Evolutionary conservation across 2,888 invertebrate species (phyloP).

Genomic region (Spisula subtruncata): DNA sequence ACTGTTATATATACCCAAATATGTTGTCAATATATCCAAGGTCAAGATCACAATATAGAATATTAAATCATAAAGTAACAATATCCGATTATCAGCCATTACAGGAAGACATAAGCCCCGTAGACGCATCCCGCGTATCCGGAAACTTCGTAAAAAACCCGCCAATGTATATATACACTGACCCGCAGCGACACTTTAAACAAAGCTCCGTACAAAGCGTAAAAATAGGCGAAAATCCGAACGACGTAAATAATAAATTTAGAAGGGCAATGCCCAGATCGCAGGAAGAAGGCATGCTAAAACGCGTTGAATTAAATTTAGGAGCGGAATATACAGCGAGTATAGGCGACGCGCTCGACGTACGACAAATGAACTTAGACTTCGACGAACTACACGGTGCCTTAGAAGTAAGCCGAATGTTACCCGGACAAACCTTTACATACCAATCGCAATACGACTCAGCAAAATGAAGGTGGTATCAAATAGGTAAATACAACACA

Average conservation of each 20-base stretch:
- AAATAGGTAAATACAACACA: conserved; percentile 14
- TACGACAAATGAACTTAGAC: neutral
- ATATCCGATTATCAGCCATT: neutral
- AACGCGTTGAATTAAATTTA: neutral
- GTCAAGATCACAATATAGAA: neutral
- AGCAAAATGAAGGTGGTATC: neutral
- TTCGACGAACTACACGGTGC: neutral
- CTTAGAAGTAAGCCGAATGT: neutral
- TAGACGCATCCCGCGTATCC: neutral
- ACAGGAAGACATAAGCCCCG: neutral
- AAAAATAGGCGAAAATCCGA: neutral
- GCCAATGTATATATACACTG: neutral
- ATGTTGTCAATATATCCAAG: too few relatives aligned
- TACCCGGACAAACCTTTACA: neutral
- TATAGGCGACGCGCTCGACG: neutral
- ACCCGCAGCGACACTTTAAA: neutral
- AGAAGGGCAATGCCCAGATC: neutral
- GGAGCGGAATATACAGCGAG: neutral
- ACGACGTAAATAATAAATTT: neutral
- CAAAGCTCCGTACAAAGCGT: neutral
- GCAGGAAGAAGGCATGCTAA: neutral
- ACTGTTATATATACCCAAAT: too few relatives aligned
- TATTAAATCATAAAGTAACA: neutral
- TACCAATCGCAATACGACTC: neutral
- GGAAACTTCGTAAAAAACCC: neutral